Base-by-base conservation (phyloP, 2,888 invertebrate species). In the Dicranocentrus wangi region DNA sequence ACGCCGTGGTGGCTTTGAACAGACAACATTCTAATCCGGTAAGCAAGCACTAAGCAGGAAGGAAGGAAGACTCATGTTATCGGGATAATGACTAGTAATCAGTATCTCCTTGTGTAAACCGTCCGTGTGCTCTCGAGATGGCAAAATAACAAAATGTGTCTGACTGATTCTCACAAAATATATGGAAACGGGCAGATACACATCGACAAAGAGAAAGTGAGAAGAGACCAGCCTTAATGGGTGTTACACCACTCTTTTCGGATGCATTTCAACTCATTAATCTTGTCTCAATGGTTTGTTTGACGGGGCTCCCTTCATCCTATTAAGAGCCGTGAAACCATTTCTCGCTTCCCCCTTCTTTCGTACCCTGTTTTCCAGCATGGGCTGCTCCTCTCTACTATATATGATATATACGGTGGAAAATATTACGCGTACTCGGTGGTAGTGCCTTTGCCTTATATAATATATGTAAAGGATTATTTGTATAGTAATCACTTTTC, bases 281-380 rank as follows among this genome's bases (percentile, higher is more conserved):
- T 86, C 86, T 85, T 83, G 84, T 82, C 83, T 86, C 85, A 86
- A 86, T 85, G 85, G 86, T 85, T 86, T 86, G 86, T 86, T 86
- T 86, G 86, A 86, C 86, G 83, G 84, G 85, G 81, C 84, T 85
- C 85, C 86, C 85, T 85, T 85, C 86, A 85, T 86, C 85, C 85
- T 86, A 86, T 85, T 86, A 86, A 85, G 86, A 85, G 85, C 85
- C 85, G 86, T 85, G 85, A 86, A 85, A 83, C 83, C 86, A 85
- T 84, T 85, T 71, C 84, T 81, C 82, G 83, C 84, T 73, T 76
- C 82, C 85, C 82, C 76, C 79, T 81, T 81, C 71, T 78, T 75
- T 63, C 10, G 13, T 47, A 47, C 55, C 60, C n/a, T 55, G 60
- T 28, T 76, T 69, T 77, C 69, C 76, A 77, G 69, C 58, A 75